A percentile compares a stretch with the other conserved stretches of the same genome.
These are phyloP conservation scores for Unio delphinus DNA, from an alignment of 2,888 invertebrate genomes.

Conservation along the genomic window DNA sequence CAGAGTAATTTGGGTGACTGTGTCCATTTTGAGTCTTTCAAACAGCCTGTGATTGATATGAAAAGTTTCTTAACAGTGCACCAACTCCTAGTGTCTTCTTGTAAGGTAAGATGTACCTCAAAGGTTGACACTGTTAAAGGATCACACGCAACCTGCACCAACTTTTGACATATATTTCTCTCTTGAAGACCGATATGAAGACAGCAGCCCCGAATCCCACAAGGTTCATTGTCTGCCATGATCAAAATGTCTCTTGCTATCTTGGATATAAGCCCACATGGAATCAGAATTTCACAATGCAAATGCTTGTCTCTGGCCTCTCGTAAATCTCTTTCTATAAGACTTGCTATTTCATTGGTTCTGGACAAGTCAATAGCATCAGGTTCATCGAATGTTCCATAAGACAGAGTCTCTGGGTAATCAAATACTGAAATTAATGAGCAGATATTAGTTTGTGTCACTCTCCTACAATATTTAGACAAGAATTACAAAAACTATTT, in stretches of 20 bases:
- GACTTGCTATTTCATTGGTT: slow-evolving; percentile 77
- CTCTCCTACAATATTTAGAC: too few species aligned
- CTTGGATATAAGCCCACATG: slow-evolving; percentile 84
- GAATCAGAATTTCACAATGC: slow-evolving; percentile 87
- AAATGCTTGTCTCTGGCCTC: slow-evolving; percentile 86
- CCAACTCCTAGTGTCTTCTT: slow-evolving; percentile 90
- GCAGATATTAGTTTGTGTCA: not conserved
- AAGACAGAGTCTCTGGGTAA: slow-evolving; percentile 23
- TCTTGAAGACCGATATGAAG: slow-evolving; percentile 85
- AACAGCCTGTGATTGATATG: slow-evolving; percentile 50
- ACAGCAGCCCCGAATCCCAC: slow-evolving; percentile 88
- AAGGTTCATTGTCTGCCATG: slow-evolving; percentile 90
- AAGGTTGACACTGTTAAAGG: slow-evolving; percentile 90
- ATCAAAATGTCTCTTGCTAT: slow-evolving; percentile 85
- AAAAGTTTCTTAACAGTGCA: slow-evolving; percentile 89
- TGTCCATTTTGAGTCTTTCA: slow-evolving; percentile 44
- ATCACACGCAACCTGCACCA: slow-evolving; percentile 89
- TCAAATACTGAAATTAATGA: slow-evolving; percentile 25
- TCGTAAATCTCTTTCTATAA: slow-evolving; percentile 84
- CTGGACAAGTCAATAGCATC: slow-evolving; percentile 66
- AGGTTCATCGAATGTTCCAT: slow-evolving; percentile 38
- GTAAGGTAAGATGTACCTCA: slow-evolving; percentile 89
- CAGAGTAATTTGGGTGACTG: slow-evolving; percentile 79
- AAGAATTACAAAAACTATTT: too few species aligned
- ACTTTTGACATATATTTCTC: slow-evolving; percentile 74